phyloP scores from a whole-genome alignment of 2,888 invertebrate genomes.

The Rutpela maculata region DNA sequence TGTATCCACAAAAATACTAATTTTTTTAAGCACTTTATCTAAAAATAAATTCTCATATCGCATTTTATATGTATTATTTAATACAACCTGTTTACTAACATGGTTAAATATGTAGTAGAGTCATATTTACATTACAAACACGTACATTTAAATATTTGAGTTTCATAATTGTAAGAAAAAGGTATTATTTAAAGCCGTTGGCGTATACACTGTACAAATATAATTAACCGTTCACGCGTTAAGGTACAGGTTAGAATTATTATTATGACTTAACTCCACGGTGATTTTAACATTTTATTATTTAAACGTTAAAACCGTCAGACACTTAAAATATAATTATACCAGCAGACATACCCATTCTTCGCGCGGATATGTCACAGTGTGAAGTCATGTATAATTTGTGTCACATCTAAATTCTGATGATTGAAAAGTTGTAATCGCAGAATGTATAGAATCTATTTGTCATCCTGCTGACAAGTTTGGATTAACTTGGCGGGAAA shows the following conservation, averaged over 20 bases:
- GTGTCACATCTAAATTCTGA: too few relatives aligned
- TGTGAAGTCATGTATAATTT: too few relatives aligned
- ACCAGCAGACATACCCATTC: neutral
- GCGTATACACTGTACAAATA: neutral
- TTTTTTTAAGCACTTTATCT: neutral
- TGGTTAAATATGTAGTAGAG: constrained; percentile 13
- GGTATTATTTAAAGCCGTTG: constrained; percentile 7
- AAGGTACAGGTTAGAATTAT: constrained; percentile 3
- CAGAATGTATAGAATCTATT: too few relatives aligned
- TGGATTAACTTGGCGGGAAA: too few relatives aligned
- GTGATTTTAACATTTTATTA: constrained; percentile 9
- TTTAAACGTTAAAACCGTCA: constrained; percentile 3
- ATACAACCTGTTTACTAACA: constrained; percentile 23
- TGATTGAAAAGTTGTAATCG: too few relatives aligned
- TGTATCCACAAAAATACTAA: neutral
- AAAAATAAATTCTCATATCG: neutral
- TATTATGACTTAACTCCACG: constrained; percentile 1
- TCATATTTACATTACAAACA: neutral
- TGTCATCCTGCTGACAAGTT: too few relatives aligned
- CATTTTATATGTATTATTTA: constrained; percentile 14
- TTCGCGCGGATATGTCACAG: too few relatives aligned
- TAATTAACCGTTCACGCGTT: constrained; percentile 17
- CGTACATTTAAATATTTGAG: constrained; percentile 17
- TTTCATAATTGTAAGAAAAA: constrained; percentile 8
- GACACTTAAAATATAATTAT: neutral